Evolutionary conservation across 2,113 vertebrate genomes (phyloP), one percentile per base, ranked within the genome.

Genomic region (Thamnophis sirtalis): DNA sequence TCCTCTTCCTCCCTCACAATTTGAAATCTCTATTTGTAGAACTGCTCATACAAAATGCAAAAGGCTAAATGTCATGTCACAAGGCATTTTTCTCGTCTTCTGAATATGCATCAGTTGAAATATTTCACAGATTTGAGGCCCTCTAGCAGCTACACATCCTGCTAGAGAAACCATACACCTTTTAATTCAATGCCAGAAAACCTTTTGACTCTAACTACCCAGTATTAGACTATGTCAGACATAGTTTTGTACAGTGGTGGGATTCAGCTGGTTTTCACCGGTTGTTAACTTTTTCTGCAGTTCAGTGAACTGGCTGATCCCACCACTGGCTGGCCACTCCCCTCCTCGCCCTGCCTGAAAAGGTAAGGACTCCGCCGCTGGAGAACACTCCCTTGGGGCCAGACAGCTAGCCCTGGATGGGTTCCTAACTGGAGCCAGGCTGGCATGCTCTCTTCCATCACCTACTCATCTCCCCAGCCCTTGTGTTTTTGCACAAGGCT

Each of bases 31-130:
- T 54, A n/a, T 43, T 84, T n/a, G 43, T 48, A 50, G 22, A 94
- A 94, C 10, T 87, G 0, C 2, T 92, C 95, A 50, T 26, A 89
- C 1, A 86, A 96, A 95, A 91, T 92, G 49, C 88, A 91, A 93
- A 24, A 28, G 54, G 94, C 95, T 89, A 94, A 95, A 94, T 95
- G 89, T 68, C 96, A 89, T 88, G 93, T 94, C 96, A 96, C 51
- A 89, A 38, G 94, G 91, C 53, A 50, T 33, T 93, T 22, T 22
- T 17, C 60, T 54, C 43, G 21, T 55, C 33, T 55, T 68, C 43
- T 24, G 5, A 55, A 56, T 38, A 48, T 38, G 53, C 50, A 38
- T 56, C 93, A 93, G 5, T 85, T 73, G 94, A 93, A 63, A 53
- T 94, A 93, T 95, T 48, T 19, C 19, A 38, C 28, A 50, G 94